phyloP scores from a whole-genome alignment of 1,140 invertebrate genomes.

The Aphelenchoides avenae region DNA sequence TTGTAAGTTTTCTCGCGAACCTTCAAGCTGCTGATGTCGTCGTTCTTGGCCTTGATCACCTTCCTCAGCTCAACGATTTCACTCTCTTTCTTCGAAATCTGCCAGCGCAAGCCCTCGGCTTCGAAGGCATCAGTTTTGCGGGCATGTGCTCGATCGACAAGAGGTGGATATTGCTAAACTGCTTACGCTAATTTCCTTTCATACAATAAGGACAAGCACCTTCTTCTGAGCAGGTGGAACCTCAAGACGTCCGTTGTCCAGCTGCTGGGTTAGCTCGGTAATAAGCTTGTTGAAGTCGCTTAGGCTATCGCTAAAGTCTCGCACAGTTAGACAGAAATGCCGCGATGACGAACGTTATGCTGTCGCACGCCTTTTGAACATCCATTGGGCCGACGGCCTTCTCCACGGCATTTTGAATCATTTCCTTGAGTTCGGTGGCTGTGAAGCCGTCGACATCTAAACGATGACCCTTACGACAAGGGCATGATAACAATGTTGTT shows the following conservation, averaged over 20 bases:
- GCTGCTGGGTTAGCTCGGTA: conserved; percentile 10
- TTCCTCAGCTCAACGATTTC: conserved; percentile 47
- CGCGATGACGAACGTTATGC: not conserved
- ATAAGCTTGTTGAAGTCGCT: too few relatives aligned
- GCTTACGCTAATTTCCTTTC: not conserved
- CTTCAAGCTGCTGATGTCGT: conserved; percentile 36
- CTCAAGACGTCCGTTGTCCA: conserved; percentile 34
- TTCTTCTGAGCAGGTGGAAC: conserved; percentile 28
- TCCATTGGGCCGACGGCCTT: conserved; percentile 44
- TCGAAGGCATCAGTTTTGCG: conserved; percentile 54
- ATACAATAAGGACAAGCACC: conserved; percentile 1
- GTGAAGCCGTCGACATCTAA: conserved; percentile 50
- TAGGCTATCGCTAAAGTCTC: too few relatives aligned
- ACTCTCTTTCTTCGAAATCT: conserved; percentile 56
- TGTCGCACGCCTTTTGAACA: conserved; percentile 30
- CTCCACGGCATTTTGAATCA: conserved; percentile 48
- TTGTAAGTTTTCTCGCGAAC: conserved; percentile 5
- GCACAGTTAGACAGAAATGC: too few relatives aligned
- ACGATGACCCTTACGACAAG: too few relatives aligned
- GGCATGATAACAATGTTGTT: too few relatives aligned
- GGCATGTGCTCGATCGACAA: conserved; percentile 50
- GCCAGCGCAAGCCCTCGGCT: conserved; percentile 55
- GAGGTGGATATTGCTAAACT: conserved; percentile 28
- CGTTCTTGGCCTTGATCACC: conserved; percentile 23
- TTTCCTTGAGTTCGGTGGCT: conserved; percentile 43